Base-by-base conservation (phyloP, 2,113 vertebrate genomes). In the Melospiza melodia region DNA sequence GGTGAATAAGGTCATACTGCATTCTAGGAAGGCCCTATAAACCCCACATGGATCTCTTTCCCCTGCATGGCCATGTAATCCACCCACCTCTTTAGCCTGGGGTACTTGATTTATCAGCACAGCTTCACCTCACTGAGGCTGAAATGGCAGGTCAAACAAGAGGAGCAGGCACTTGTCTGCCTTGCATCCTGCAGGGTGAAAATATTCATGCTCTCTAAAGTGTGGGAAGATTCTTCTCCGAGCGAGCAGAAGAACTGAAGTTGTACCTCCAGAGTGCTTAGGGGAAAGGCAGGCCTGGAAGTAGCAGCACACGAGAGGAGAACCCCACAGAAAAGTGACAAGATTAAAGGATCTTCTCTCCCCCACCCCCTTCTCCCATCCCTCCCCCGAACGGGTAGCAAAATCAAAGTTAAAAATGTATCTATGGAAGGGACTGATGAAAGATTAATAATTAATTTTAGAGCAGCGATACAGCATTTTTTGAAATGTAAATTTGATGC, bases 381-480 rank as follows among this genome's bases (percentile, higher is more conserved):
- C 88, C 87, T 95, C 82, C 83, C 95, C 93, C 87, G 4, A 96
- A 95, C 3, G 90, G 89, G 63, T 87, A 96, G 95, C 69, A 87
- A 97, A 97, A 98, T 98, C 96, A 98, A 98, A 98, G 96, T 97
- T 97, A 96, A 97, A 97, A 96, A 95, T 97, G 89, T 87, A 97
- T 97, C 92, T 94, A 88, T 95, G 97, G 95, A 98, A 97, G 91
- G 94, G 89, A 96, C 92, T 95, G 89, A 91, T 97, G 89, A 92
- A 96, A 97, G 95, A 98, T 98, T 97, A 98, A 98, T 98, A 97
- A 97, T 98, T 98, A 98, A 98, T 97, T 90, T 97, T 94, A 92
- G 89, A 95, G 95, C 85, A 96, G 97, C 92, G 78, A 97, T 95
- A 94, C 89, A 93, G 94, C 97, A 97, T 98, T 97, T 97, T 97